Evolutionary conservation across 2,113 vertebrate species (phyloP).

Genomic region (Coreoperca whiteheadi): DNA sequence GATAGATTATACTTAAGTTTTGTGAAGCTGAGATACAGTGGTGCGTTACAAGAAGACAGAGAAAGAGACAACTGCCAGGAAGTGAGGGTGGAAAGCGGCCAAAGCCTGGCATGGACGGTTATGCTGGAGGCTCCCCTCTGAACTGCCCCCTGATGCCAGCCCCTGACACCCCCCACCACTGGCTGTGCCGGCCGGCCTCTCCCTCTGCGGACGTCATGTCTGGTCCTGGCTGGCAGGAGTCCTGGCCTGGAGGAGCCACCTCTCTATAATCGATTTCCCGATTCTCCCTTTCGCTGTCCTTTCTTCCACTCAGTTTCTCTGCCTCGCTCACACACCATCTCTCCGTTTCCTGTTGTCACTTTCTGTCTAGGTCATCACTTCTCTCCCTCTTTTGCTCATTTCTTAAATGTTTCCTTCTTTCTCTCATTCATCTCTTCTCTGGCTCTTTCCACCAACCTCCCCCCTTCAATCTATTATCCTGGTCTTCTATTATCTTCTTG

Average conservation of each 20-base stretch:
- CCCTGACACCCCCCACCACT: slow-evolving; percentile 75
- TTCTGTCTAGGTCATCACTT: neutral
- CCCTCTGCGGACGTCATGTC: slow-evolving; percentile 95
- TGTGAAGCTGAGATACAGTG: slow-evolving; percentile 50
- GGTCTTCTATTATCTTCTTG: slow-evolving; percentile 12
- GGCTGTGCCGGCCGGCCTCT: slow-evolving; percentile 85
- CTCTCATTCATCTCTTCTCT: neutral
- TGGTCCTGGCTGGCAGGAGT: slow-evolving; percentile 94
- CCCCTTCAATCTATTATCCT: neutral
- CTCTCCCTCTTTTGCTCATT: slow-evolving; percentile 4
- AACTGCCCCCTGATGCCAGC: slow-evolving; percentile 72
- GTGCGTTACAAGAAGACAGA: slow-evolving; percentile 63
- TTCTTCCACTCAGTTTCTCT: slow-evolving; percentile 1
- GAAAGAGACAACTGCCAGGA: slow-evolving; percentile 56
- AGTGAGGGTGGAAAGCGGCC: slow-evolving; percentile 61
- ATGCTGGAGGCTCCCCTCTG: slow-evolving; percentile 72
- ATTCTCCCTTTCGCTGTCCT: slow-evolving; percentile 79
- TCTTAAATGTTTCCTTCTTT: neutral
- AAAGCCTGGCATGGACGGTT: slow-evolving; percentile 62
- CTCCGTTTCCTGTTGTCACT: neutral
- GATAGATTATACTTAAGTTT: neutral
- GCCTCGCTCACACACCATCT: neutral
- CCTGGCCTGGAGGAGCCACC: slow-evolving; percentile 88
- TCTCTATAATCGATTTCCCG: slow-evolving; percentile 79
- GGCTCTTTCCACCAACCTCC: neutral